A percentile compares a stretch with the other conserved stretches of the same genome.
These are phyloP conservation scores for Globia sparganii DNA, from an alignment of 2,888 invertebrate genomes.

Conservation along the genomic window DNA sequence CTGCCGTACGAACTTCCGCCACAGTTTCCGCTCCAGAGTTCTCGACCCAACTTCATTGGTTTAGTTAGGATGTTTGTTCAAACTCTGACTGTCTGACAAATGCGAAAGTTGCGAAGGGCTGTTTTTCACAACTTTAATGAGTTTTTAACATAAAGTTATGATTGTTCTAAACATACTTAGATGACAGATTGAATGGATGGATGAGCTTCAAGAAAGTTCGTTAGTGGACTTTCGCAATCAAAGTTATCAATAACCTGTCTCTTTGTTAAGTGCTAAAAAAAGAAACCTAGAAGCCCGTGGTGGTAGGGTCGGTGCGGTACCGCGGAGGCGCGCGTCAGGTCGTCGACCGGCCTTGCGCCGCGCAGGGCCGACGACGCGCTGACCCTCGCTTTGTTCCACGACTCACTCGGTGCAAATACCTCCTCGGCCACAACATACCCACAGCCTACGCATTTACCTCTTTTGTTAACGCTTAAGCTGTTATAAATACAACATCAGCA, in stretches of 20 bases:
- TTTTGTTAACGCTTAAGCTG: conserved; percentile 63
- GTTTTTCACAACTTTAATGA: conserved; percentile 27
- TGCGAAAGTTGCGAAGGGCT: conserved; percentile 37
- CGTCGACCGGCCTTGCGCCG: conserved; percentile 89
- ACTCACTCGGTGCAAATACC: conserved; percentile 72
- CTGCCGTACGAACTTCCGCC: conserved; percentile 36
- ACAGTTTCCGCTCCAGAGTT: conserved; percentile 22
- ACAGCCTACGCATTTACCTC: conserved; percentile 71
- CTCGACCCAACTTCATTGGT: conserved; percentile 23
- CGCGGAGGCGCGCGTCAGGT: conserved; percentile 80
- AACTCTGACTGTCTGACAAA: conserved; percentile 30
- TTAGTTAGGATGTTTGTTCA: conserved; percentile 45
- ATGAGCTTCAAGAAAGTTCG: background rate
- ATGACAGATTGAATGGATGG: background rate
- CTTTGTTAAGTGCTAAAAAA: conserved; percentile 68
- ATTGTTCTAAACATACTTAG: conserved; percentile 1
- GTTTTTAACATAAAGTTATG: conserved; percentile 27
- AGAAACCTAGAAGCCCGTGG: conserved; percentile 76
- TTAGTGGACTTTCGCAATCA: conserved; percentile 23
- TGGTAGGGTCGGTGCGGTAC: conserved; percentile 77
- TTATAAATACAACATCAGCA: conserved; percentile 56
- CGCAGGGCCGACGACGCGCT: conserved; percentile 81
- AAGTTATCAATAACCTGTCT: conserved; percentile 50
- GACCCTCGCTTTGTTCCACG: conserved; percentile 85
- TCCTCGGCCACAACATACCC: conserved; percentile 68